Evolutionary conservation across 2,113 vertebrate species (phyloP).

Genomic region (Siniperca chuatsi): DNA sequence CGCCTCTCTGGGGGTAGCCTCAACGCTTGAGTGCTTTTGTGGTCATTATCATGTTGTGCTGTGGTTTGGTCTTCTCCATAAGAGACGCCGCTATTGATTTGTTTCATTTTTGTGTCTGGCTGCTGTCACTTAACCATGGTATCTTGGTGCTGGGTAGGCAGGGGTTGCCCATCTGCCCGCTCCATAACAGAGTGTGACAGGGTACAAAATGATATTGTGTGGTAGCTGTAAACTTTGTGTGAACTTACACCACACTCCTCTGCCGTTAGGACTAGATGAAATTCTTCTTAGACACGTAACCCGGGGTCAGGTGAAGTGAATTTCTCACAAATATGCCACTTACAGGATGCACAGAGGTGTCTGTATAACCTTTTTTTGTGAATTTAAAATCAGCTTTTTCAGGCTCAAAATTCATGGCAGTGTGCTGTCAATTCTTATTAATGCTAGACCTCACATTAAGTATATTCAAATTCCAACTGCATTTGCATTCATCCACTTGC

Average conservation of each 20-base stretch:
- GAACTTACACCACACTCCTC: constrained; percentile 59
- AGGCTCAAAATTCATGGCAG: constrained; percentile 37
- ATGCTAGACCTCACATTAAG: constrained; percentile 47
- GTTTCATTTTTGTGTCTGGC: constrained; percentile 69
- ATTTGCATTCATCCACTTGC: constrained; percentile 48
- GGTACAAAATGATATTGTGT: constrained; percentile 25
- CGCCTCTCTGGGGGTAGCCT: constrained; percentile 60
- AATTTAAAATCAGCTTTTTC: constrained; percentile 58
- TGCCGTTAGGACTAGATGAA: constrained; percentile 23
- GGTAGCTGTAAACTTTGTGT: constrained; percentile 69
- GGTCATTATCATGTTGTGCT: constrained; percentile 75
- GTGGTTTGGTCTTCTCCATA: constrained; percentile 63
- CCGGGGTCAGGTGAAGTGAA: constrained; percentile 54
- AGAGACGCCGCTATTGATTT: constrained; percentile 76
- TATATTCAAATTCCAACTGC: constrained; percentile 23
- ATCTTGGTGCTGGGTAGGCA: constrained; percentile 43
- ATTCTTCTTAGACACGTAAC: constrained; percentile 48
- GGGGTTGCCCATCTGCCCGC: constrained; percentile 58
- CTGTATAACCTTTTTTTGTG: constrained; percentile 37
- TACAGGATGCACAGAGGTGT: constrained; percentile 38
- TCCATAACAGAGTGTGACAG: constrained; percentile 49
- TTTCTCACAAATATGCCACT: constrained; percentile 38
- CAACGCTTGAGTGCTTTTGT: constrained; percentile 71
- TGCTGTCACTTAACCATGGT: constrained; percentile 70
- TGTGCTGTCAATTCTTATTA: constrained; percentile 50